Evolutionary conservation across 2,113 vertebrate genomes (phyloP).

Genomic region (Proteles cristata): DNA sequence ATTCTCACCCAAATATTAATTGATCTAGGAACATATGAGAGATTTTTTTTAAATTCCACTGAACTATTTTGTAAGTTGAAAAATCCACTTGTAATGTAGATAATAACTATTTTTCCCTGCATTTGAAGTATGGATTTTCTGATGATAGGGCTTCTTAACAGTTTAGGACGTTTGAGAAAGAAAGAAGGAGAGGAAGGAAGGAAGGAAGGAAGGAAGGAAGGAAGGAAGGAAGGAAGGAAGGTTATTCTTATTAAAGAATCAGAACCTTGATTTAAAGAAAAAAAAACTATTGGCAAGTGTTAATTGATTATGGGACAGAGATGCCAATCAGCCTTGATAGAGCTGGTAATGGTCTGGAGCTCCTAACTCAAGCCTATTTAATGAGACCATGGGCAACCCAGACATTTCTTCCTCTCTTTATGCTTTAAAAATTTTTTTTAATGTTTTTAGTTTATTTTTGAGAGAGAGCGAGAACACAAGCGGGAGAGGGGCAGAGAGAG

Average conservation of each 20-base stretch:
- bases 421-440: neutral
- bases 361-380: neutral
- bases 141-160: neutral
- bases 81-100: neutral
- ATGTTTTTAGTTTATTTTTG: no score
- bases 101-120: neutral
- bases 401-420: neutral
- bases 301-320: neutral
- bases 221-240: neutral
- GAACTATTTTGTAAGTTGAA: constrained; percentile 20
- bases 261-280: neutral
- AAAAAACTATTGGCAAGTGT: neutral
- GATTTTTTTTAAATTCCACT: neutral
- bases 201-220: neutral
- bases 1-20: constrained; percentile 40
- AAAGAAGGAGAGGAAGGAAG: neutral
- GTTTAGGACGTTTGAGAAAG: neutral
- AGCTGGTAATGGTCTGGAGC: neutral
- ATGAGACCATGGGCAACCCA: neutral
- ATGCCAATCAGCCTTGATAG: neutral
- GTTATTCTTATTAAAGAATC: neutral
- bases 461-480: no score
- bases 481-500: no score
- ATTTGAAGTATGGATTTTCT: neutral
- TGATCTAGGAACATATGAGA: neutral